These are phyloP conservation scores for Aurelia coerulea DNA, from an alignment of 30 jellyfish, hydroid and myxozoan genomes.

Conservation along the genomic window DNA sequence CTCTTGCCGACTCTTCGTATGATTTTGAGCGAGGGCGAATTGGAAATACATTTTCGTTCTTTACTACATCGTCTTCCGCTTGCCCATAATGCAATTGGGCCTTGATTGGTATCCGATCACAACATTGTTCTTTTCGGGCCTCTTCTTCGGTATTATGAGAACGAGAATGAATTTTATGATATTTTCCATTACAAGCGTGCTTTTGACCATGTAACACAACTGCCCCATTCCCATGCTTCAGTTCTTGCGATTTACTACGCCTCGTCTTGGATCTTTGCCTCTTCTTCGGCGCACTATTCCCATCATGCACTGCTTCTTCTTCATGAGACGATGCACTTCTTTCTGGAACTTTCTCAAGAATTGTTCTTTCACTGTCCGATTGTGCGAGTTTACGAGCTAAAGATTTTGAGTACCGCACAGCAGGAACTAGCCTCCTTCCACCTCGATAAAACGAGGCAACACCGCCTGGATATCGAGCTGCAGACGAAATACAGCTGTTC, in stretches of 20 bases:
- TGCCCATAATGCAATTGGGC: neutral
- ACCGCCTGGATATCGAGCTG: neutral
- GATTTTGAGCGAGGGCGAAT: neutral
- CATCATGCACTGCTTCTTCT: neutral
- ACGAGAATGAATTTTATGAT: too few species aligned
- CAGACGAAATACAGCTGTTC: slow-evolving; percentile 1
- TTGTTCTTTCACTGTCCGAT: slow-evolving; percentile 11
- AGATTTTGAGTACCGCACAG: slow-evolving; percentile 47
- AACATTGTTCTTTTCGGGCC: neutral
- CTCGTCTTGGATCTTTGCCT: too few species aligned
- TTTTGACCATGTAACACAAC: too few species aligned
- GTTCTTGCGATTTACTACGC: too few species aligned
- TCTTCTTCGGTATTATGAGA: too few species aligned
- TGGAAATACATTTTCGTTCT: neutral
- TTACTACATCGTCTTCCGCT: neutral
- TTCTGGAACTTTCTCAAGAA: slow-evolving; percentile 45
- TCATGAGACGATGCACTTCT: slow-evolving; percentile 2
- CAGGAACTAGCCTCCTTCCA: slow-evolving; percentile 53
- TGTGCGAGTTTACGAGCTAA: slow-evolving; percentile 48
- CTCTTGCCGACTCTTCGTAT: too few species aligned
- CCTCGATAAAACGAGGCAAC: slow-evolving; percentile 37
- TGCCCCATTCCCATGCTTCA: too few species aligned
- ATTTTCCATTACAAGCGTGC: too few species aligned
- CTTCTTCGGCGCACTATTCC: too few species aligned
- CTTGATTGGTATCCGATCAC: neutral